Conservation (phyloP, 2,113 vertebrate genomes). For the Delphinus delphis region DNA sequence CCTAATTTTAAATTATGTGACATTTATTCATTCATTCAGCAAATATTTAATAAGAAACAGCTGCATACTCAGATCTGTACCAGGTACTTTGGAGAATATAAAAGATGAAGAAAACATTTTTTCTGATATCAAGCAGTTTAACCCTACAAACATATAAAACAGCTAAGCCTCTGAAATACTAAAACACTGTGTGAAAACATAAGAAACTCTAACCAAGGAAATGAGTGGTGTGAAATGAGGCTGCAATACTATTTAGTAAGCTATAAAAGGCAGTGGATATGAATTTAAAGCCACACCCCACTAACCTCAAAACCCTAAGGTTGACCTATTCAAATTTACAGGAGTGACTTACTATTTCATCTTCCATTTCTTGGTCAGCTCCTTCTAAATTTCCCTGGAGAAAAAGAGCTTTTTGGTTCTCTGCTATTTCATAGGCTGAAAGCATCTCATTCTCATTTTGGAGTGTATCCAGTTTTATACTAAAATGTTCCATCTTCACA, state of each 20-base stretch:
- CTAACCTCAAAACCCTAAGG: background rate
- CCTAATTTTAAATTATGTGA: background rate
- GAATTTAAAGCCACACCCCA: background rate
- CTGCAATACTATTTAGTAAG: background rate
- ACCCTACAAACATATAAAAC: background rate
- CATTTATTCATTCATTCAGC: background rate
- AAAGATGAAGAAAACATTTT: background rate
- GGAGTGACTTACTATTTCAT: slow-evolving; percentile 83
- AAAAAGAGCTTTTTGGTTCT: slow-evolving; percentile 88
- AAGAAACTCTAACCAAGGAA: background rate
- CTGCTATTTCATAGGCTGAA: slow-evolving; percentile 84
- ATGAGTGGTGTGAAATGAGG: background rate
- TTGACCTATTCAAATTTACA: background rate
- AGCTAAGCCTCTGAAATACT: background rate
- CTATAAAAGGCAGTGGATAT: background rate
- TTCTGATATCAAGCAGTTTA: background rate
- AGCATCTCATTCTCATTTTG: slow-evolving; percentile 81
- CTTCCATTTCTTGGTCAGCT: slow-evolving; percentile 84
- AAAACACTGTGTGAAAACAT: background rate
- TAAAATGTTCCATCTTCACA: slow-evolving; percentile 86
- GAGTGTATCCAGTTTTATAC: slow-evolving; percentile 86
- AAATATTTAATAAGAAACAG: background rate
- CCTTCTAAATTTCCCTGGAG: slow-evolving; percentile 78
- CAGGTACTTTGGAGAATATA: background rate
- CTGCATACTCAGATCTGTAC: background rate